Conservation (phyloP, 2,888 invertebrate genomes). For the Ethmia dodecea region DNA sequence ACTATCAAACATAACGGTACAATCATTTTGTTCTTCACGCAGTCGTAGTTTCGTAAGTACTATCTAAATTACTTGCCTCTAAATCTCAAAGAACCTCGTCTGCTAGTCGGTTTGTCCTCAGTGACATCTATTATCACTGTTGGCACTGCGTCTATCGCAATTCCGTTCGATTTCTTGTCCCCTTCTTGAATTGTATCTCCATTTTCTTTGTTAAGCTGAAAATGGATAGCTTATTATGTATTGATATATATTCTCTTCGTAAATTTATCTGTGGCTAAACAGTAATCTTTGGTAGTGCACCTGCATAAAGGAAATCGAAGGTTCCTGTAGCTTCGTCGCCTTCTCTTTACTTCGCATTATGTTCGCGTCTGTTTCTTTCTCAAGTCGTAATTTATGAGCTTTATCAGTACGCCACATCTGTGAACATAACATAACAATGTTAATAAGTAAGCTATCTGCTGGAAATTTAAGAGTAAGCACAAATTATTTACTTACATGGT, state of each 20-base stretch:
- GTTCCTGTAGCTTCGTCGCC: conserved; percentile 82
- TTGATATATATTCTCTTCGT: background rate
- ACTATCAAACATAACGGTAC: too few species aligned
- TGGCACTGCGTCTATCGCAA: conserved; percentile 46
- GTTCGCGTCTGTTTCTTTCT: conserved; percentile 86
- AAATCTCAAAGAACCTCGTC: conserved; percentile 74
- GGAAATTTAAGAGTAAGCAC: too few species aligned
- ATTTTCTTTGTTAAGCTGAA: conserved; percentile 45
- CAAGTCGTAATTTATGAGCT: conserved; percentile 83
- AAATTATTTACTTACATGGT: conserved; percentile 83
- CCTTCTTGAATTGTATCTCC: conserved; percentile 34
- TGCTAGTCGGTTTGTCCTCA: conserved; percentile 49
- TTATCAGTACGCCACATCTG: conserved; percentile 86
- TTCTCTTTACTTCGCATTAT: conserved; percentile 86
- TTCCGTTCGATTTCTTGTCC: conserved; percentile 56
- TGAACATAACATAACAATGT: too few species aligned
- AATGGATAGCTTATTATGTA: background rate
- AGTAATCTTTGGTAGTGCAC: too few species aligned
- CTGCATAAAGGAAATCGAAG: conserved; percentile 74
- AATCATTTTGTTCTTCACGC: too few species aligned
- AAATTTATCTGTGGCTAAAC: too few species aligned
- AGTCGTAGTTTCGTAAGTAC: too few species aligned
- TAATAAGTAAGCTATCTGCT: background rate
- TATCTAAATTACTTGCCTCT: conserved; percentile 78
- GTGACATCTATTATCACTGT: conserved; percentile 50